These are phyloP conservation scores for Chloroceryle aenea DNA, from an alignment of 2,113 vertebrate species.

Conservation along the genomic window DNA sequence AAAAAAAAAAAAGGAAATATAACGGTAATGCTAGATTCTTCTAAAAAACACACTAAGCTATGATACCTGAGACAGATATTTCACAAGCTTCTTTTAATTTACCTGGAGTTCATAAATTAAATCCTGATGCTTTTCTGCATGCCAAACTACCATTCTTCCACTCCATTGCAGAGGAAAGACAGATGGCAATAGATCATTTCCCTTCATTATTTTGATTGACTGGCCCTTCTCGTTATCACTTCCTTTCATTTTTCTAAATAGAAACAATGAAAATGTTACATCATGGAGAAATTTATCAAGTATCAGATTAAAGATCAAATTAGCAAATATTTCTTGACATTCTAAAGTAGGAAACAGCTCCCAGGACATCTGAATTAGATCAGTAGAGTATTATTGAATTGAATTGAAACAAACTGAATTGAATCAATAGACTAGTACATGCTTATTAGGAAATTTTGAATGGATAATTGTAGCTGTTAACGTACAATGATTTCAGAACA, in stretches of 20 bases:
- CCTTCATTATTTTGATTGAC: not conserved
- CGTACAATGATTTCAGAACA: not conserved
- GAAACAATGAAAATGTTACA: not conserved
- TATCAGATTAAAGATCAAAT: constrained; percentile 7
- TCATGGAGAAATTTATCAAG: not conserved
- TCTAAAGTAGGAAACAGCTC: not conserved
- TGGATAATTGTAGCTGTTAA: not conserved
- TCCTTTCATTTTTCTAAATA: not conserved
- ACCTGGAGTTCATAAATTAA: not conserved
- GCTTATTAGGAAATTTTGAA: not conserved
- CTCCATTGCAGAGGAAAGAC: not conserved
- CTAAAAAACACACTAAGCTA: not conserved
- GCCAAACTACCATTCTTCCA: not conserved
- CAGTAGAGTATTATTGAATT: not conserved
- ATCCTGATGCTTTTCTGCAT: not conserved
- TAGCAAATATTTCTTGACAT: constrained; percentile 4
- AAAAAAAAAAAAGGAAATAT: no score
- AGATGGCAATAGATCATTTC: not conserved
- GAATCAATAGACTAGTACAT: not conserved
- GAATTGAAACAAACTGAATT: not conserved
- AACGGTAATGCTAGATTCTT: not conserved
- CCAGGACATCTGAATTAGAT: not conserved
- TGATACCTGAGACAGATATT: not conserved
- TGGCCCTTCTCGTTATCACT: not conserved
- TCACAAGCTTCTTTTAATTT: not conserved